Percentiles rank a stretch among this genome's conserved stretches.
phyloP scores from a whole-genome alignment of 2,113 vertebrate genomes.

The Sorex araneus region DNA sequence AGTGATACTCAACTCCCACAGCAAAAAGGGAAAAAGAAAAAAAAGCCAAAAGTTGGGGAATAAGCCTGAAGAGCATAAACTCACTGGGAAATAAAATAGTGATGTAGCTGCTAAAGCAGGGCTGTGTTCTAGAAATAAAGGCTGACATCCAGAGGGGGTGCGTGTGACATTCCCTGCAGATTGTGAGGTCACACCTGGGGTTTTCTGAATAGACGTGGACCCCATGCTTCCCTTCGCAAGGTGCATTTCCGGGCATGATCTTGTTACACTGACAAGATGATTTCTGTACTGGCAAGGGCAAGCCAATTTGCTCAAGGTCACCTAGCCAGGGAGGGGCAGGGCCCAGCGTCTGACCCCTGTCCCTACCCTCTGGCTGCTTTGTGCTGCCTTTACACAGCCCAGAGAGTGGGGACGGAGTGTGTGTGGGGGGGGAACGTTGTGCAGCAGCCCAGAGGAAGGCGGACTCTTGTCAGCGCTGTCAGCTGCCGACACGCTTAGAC shows the following conservation, averaged over 20 bases:
- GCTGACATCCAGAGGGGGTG: background rate
- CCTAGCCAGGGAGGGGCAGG: background rate
- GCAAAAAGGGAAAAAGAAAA: background rate
- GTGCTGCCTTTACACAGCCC: background rate
- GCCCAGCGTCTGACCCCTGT: conserved; percentile 10
- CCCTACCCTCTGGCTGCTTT: background rate
- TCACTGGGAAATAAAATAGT: background rate
- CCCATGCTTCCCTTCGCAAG: background rate
- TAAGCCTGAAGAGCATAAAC: background rate
- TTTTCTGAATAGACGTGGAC: background rate
- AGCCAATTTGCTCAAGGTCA: conserved; percentile 30
- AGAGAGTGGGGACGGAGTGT: no score
- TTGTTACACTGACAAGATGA: background rate
- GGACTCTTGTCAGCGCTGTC: conserved; percentile 28
- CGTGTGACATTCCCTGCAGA: background rate
- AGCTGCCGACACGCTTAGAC: conserved; percentile 47
- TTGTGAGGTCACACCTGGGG: background rate
- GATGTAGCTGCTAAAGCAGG: background rate
- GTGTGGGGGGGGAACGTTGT: background rate
- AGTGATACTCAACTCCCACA: background rate
- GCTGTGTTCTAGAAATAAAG: background rate
- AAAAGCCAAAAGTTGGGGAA: background rate
- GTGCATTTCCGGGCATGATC: conserved; percentile 10
- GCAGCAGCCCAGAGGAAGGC: conserved; percentile 40
- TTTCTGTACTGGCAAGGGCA: background rate